Percentiles rank a stretch among this genome's conserved stretches.
phyloP scores from a whole-genome alignment of 2,797 vertebrate genomes.

The Danio albolineatus region DNA sequence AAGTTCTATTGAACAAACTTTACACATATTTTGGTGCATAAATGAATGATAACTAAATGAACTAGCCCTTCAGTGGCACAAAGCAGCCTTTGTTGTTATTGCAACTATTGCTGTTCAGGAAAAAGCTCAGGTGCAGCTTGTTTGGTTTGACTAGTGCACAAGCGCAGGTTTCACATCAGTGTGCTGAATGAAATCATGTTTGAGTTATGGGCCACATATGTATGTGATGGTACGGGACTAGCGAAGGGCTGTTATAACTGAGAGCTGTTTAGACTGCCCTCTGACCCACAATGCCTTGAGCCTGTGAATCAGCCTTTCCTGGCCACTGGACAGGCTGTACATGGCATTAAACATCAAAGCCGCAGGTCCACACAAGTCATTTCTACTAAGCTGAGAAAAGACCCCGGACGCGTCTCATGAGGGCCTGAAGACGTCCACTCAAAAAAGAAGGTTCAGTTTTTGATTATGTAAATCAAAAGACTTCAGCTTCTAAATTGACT shows the following conservation, averaged over 20 bases:
- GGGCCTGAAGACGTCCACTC: slow-evolving; percentile 4
- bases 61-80: background rate
- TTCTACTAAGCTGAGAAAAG: slow-evolving; percentile 16
- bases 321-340: slow-evolving; percentile 25
- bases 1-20: too few relatives aligned
- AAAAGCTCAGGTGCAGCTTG: background rate
- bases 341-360: slow-evolving; percentile 41
- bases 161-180: background rate
- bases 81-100: background rate
- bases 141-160: background rate
- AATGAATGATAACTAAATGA: too few relatives aligned
- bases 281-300: slow-evolving; percentile 16
- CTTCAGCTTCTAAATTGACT: background rate
- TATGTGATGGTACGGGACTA: background rate
- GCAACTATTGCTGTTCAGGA: background rate
- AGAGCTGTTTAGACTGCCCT: slow-evolving; percentile 33
- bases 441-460: background rate
- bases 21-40: too few relatives aligned
- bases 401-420: background rate
- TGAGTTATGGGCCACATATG: slow-evolving; percentile 29
- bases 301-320: slow-evolving; percentile 46
- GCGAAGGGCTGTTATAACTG: slow-evolving; percentile 25
- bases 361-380: background rate
- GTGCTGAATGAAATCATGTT: slow-evolving; percentile 5
- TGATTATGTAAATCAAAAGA: slow-evolving; percentile 35